Percentiles rank a stretch among this genome's conserved stretches.
These are phyloP conservation scores for Drosophila mimica DNA, from an alignment of 2,888 invertebrate genomes.

Conservation along the genomic window DNA sequence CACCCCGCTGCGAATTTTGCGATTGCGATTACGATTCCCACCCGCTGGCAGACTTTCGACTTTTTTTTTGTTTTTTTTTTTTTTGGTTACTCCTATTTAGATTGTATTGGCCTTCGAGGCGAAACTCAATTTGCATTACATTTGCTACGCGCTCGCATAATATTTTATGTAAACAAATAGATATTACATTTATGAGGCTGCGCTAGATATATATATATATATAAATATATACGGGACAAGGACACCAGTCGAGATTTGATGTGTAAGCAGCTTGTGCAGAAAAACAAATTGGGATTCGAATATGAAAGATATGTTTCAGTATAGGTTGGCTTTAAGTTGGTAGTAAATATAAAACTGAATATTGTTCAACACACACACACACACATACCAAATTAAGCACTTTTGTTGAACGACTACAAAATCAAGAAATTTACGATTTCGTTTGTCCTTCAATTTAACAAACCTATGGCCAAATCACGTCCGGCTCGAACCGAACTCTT, in stretches of 20 bases:
- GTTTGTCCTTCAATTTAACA: constrained; percentile 2
- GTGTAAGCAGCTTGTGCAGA: background rate
- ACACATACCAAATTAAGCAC: background rate
- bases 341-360: constrained; percentile 1
- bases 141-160: constrained; percentile 55
- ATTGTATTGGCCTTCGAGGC: constrained; percentile 46
- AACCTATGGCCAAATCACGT: constrained; percentile 24
- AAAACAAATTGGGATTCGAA: background rate
- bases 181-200: constrained; percentile 45
- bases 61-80: constrained; percentile 25
- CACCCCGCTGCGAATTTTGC: constrained; percentile 17
- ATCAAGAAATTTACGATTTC: constrained; percentile 7
- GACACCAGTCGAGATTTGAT: background rate
- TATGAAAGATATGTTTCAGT: background rate
- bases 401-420: background rate
- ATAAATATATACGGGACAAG: background rate
- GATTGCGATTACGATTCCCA: constrained; percentile 20
- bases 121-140: constrained; percentile 77
- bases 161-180: constrained; percentile 55
- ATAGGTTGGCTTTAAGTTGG: constrained; percentile 2
- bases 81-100: constrained; percentile 29
- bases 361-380: background rate
- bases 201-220: background rate
- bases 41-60: constrained; percentile 26
- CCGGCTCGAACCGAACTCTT: constrained; percentile 36